Conservation (phyloP, 1,140 invertebrate species). For the Paracyclopina nana region DNA sequence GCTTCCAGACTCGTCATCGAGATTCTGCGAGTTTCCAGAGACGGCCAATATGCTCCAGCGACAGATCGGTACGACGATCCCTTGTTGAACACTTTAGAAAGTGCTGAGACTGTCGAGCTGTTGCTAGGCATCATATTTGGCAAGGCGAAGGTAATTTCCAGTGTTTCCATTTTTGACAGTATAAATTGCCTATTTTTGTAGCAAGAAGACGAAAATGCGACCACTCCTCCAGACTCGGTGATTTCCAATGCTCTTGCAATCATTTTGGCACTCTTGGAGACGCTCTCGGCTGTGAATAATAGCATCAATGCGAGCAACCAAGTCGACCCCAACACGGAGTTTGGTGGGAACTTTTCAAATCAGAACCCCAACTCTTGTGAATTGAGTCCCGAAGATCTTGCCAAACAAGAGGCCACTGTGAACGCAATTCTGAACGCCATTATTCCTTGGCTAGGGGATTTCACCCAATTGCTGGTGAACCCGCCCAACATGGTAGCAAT, state of each 20-base stretch:
- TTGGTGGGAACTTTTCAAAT: no score
- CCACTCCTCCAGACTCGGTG: no score
- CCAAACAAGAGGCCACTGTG: background rate
- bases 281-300: slow-evolving; percentile 23
- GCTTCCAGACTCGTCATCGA: slow-evolving; percentile 59
- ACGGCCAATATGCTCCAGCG: slow-evolving; percentile 34
- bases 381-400: slow-evolving; percentile 1
- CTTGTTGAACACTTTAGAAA: slow-evolving; percentile 44
- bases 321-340: no score
- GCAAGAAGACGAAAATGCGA: no score
- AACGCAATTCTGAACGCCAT: background rate
- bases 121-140: slow-evolving; percentile 48
- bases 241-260: no score
- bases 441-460: slow-evolving; percentile 21
- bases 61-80: slow-evolving; percentile 40
- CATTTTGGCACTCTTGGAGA: slow-evolving; percentile 44
- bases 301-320: no score
- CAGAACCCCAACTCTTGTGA: no score
- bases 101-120: slow-evolving; percentile 39
- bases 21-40: slow-evolving; percentile 46
- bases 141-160: slow-evolving; percentile 43
- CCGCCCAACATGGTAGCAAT: slow-evolving; percentile 45
- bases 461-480: slow-evolving; percentile 45
- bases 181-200: no score
- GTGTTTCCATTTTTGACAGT: no score